A percentile compares a stretch with the other conserved stretches of the same genome.
Evolutionary conservation across 2,888 invertebrate species (phyloP).

Genomic region (Chaetogeoica ovagalla): DNA sequence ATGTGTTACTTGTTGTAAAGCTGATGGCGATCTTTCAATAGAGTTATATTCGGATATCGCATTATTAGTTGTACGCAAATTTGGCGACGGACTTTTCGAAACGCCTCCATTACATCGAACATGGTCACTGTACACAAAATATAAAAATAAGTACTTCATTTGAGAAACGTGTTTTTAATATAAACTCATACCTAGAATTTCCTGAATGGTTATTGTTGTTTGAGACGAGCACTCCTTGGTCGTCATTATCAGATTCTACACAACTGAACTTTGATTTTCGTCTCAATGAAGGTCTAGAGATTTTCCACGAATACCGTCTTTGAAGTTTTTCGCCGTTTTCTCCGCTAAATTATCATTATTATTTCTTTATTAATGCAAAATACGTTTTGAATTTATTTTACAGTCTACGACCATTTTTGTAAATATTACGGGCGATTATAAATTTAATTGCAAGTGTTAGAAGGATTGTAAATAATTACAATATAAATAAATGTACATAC

Average conservation of each 20-base stretch:
- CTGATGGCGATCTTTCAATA: constrained; percentile 9
- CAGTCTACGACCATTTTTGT: background rate
- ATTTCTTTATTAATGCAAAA: background rate
- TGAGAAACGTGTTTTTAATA: background rate
- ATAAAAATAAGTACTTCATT: background rate
- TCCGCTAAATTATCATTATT: constrained; percentile 15
- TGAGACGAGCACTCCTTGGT: constrained; percentile 61
- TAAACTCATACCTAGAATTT: constrained; percentile 57
- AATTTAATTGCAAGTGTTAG: background rate
- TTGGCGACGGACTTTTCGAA: constrained; percentile 55
- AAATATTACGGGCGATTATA: background rate
- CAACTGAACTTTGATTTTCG: constrained; percentile 62
- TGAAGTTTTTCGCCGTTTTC: constrained; percentile 55
- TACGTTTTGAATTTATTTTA: too few species aligned
- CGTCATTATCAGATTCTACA: constrained; percentile 60
- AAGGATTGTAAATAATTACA: background rate
- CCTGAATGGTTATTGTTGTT: constrained; percentile 60
- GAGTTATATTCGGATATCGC: constrained; percentile 31
- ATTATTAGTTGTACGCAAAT: constrained; percentile 59
- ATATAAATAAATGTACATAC: background rate
- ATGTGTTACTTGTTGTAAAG: constrained; percentile 37
- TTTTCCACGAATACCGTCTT: constrained; percentile 75
- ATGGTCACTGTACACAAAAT: constrained; percentile 63
- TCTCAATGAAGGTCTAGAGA: constrained; percentile 74
- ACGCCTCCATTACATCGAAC: constrained; percentile 71